Base-by-base conservation (phyloP, 2,797 vertebrate species). In the Liparis tanakae region DNA sequence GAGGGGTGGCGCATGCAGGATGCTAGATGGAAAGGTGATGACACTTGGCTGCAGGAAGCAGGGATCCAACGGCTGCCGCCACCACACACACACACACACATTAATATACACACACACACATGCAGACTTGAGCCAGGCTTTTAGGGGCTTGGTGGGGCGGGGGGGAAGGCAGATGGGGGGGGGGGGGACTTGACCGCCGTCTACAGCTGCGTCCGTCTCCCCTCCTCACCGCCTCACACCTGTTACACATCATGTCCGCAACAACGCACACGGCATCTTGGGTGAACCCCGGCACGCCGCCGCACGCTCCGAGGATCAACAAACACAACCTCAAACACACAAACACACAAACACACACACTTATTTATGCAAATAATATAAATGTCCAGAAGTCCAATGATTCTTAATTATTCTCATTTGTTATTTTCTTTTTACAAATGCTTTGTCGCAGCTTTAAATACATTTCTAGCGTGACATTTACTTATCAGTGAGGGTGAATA, bases 211-310 rank as follows among this genome's bases (percentile, higher is more conserved):
- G 36, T 67, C 76, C 66, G 39, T 82, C 72, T 74, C 80, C 87
- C 83, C 86, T 83, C 82, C 87, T 91, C 90, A 59, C 88, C 82
- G 85, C 89, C 74, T 66, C 84, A 93, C 95, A 97, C 96, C 96
- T 97, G 95, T 95, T 95, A 94, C 85, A 89, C 91, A 88, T 95
- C 94, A 96, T 93, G 93, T 94, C 93, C 93, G 93, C 93, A 93
- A 93, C 81, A 92, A 84, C 82, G 90, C 92, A 87, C 93, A 90
- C 89, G 79, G 86, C 78, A 82, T 88, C 83, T 54, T 62, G 60
- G 65, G 76, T 79, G 79, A 81, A 83, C 73, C 85, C 78, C 81
- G 64, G 62, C 76, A 55, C 10, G 54, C 20, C 20, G 44, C 60
- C 80, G 17, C 65, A 43, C 46, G 3, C 50, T 39, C 70, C 2